Evolutionary conservation across 2,113 vertebrate genomes (phyloP), one percentile per base, ranked within the genome.

Genomic region (Pterocles burchelli): DNA sequence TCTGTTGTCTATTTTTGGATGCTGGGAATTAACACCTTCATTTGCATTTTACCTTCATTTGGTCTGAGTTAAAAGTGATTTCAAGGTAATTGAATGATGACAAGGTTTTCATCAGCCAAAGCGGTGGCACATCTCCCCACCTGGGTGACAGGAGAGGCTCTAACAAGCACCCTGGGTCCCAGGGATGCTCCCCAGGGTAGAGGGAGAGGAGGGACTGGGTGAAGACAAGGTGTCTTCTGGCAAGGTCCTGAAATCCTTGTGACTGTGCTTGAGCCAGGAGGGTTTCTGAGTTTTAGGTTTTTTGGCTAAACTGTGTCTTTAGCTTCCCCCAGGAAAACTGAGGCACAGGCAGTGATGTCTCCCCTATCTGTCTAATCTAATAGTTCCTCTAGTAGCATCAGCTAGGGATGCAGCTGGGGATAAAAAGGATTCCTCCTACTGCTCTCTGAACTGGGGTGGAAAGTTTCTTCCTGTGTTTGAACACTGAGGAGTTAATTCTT

Each of bases 21-120:
- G 20, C 45, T 19, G n/a, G 70, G 77, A 94, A 88, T 85, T 82
- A 94, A 93, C 77, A 89, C 55, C n/a, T 94, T 77, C 29, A 85
- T 94, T 97, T 85, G 81, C 57, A 68, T 94, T 94, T 87, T 57
- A 13, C 48, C 52, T 87, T 29, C 3, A 15, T 74, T 74, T 67
- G 74, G 73, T 52, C 7, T 7, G 48, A 54, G 90, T 36, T 94
- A 72, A 57, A 68, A 85, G 81, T 3, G 45, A 66, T 82, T 78
- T 67, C 13, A 3, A 48, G 54, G 26, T 85, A 72, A 72, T 31
- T 89, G 85, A 77, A 33, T 81, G 33, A 93, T 2, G 52, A 18
- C 20, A 36, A 54, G 49, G 55, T 36, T 88, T 36, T 57, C 51
- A 46, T 6, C 67, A 66, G 76, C 22, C 18, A 2, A 11, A 66